Percentiles rank a stretch among this genome's conserved stretches.
phyloP scores from a whole-genome alignment of 2,888 invertebrate genomes.

The Ormyrus thymus region DNA sequence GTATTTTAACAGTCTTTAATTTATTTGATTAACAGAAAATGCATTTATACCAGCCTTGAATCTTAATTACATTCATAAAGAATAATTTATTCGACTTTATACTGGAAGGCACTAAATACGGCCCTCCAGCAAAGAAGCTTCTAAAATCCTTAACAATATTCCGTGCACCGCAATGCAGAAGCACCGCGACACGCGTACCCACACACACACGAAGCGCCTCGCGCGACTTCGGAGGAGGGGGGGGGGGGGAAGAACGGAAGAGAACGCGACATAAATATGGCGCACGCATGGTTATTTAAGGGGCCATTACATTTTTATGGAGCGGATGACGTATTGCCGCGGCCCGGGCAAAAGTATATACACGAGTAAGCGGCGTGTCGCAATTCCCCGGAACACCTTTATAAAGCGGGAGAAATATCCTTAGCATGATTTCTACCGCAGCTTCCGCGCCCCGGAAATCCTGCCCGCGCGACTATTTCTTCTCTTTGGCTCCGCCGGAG shows the following conservation, averaged over 20 bases:
- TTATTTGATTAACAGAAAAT: no score
- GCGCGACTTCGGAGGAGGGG: background rate
- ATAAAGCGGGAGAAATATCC: slow-evolving; percentile 58
- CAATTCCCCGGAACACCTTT: slow-evolving; percentile 61
- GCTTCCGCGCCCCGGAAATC: slow-evolving; percentile 34
- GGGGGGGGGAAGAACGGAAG: slow-evolving; percentile 10
- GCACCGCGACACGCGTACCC: slow-evolving; percentile 8
- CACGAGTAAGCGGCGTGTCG: slow-evolving; percentile 46
- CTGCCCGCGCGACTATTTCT: slow-evolving; percentile 17
- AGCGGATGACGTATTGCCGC: slow-evolving; percentile 65
- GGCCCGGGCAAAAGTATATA: slow-evolving; percentile 21
- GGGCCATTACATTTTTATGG: slow-evolving; percentile 69
- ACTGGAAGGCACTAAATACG: no score
- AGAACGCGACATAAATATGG: slow-evolving; percentile 65
- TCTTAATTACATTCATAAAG: no score
- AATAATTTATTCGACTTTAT: no score
- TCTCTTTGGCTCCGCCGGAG: slow-evolving; percentile 9
- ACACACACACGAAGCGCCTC: background rate
- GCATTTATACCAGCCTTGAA: no score
- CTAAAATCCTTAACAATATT: slow-evolving; percentile 17
- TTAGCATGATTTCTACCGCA: slow-evolving; percentile 56
- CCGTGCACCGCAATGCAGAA: background rate
- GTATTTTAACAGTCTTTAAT: no score
- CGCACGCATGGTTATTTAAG: slow-evolving; percentile 67
- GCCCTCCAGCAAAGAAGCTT: background rate